Evolutionary conservation across 2,888 invertebrate species (phyloP).

Genomic region (Elmis aenea): DNA sequence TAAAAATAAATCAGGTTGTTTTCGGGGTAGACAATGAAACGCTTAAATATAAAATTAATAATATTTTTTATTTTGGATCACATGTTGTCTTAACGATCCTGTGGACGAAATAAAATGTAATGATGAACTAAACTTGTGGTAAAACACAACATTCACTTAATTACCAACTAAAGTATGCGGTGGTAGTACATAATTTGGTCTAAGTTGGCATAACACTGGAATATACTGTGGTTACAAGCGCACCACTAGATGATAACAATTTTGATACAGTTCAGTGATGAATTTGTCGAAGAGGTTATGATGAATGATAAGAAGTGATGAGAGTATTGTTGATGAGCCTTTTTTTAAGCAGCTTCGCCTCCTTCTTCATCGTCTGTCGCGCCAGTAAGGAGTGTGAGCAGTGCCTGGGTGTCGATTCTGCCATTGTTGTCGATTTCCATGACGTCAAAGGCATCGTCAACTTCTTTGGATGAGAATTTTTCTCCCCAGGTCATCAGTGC

Average conservation of each 20-base stretch:
- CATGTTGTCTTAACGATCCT: background rate
- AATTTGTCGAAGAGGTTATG: too few relatives aligned
- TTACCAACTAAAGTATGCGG: background rate
- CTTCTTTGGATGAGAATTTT: slow-evolving; percentile 83
- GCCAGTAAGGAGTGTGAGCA: slow-evolving; percentile 85
- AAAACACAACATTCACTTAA: too few relatives aligned
- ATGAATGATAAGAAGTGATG: slow-evolving; percentile 17
- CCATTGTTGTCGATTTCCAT: slow-evolving; percentile 90
- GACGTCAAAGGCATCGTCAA: slow-evolving; percentile 89
- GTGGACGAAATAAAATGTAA: background rate
- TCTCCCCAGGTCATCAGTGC: slow-evolving; percentile 92
- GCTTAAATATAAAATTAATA: too few relatives aligned
- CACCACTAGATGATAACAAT: background rate
- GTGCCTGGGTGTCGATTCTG: slow-evolving; percentile 80
- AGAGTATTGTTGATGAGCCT: slow-evolving; percentile 10
- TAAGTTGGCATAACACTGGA: too few relatives aligned
- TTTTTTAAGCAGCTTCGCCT: slow-evolving; percentile 44
- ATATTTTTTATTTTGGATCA: slow-evolving; percentile 17
- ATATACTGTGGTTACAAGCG: too few relatives aligned
- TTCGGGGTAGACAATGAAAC: too few relatives aligned
- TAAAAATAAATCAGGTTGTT: too few relatives aligned
- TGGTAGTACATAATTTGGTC: too few relatives aligned
- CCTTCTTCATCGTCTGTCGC: slow-evolving; percentile 73
- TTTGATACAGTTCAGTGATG: too few relatives aligned
- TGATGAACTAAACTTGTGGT: too few relatives aligned